Percentiles rank a stretch among this genome's conserved stretches.
Evolutionary conservation across 2,888 invertebrate genomes (phyloP).

Genomic region (Agrenia bidenticulata): DNA sequence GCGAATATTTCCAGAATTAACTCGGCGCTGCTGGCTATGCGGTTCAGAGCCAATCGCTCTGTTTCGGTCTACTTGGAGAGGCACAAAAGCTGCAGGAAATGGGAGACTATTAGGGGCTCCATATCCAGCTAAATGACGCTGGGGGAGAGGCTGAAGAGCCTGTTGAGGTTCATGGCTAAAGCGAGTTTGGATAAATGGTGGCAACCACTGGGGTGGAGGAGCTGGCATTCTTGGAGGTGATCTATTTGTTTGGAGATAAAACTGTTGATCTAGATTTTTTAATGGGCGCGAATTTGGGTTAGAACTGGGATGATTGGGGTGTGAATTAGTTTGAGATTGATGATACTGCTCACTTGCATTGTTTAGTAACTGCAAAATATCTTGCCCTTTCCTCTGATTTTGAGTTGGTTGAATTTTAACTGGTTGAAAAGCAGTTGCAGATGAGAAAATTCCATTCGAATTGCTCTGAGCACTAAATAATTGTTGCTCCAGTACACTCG

Average conservation of each 20-base stretch:
- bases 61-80: conserved; percentile 8
- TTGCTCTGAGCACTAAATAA: no score
- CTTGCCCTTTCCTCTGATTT: conserved; percentile 1
- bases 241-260: neutral
- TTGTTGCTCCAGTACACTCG: no score
- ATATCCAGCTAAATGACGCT: no score
- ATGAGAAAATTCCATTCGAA: conserved; percentile 2
- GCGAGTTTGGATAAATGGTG: no score
- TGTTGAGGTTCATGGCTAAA: no score
- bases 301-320: no score
- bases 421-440: conserved; percentile 13
- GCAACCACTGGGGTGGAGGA: neutral
- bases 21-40: no score
- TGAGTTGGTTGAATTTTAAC: neutral
- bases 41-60: neutral
- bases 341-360: neutral
- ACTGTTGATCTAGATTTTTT: no score
- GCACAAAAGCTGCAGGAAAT: conserved; percentile 7
- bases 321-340: neutral
- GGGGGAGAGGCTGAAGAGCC: no score
- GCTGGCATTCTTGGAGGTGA: neutral
- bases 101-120: no score
- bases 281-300: no score
- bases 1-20: no score
- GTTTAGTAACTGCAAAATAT: conserved; percentile 10